Evolutionary conservation across 2,888 invertebrate genomes (phyloP), one percentile per base, ranked within the genome.

Genomic region (Synanthedon formicaeformis): DNA sequence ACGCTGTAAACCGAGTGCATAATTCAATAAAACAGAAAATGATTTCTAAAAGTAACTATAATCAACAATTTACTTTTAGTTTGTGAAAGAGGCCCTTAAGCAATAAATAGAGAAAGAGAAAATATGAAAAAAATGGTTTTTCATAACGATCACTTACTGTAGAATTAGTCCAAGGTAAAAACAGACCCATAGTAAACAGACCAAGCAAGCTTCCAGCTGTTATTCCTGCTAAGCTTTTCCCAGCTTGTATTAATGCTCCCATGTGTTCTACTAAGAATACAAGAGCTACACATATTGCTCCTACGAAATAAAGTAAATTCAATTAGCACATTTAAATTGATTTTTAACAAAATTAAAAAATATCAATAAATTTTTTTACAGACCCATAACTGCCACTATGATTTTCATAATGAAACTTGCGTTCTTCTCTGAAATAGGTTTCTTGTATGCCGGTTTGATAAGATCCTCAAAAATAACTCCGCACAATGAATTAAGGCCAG

Each of bases 381-480:
- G 57, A 86, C 88, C 93, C 57, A 92, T 88, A 2, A 91, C 61
- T 8, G 92, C 89, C 3, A 92, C 93, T 13, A 90, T 91, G 0
- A 91, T 75, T 76, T 93, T 93, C 91, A 93, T 93, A 41, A 92
- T 82, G 23, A 91, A 89, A 66, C 92, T 92, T 1, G 92, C 92
- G 41, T 88, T 89, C 5, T 81, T 86, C 65, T 93, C 92, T 1
- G 91, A 89, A 53, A 93, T 84, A 0, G 91, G 91, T 60, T 87
- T 89, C 49, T 90, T 90, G 57, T 91, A 83, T 50, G 90, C 82
- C 0, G 93, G 92, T 60, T 91, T 89, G 50, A 93, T 91, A 59
- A 93, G 86, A 70, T 93, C 93, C 70, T 93, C 92, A 62, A 92
- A 92, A 63, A 93, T 92, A 0, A 93, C 93, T 34, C 93, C 93